These are phyloP conservation scores for Siniperca chuatsi DNA, from an alignment of 2,113 vertebrate genomes.

Conservation along the genomic window DNA sequence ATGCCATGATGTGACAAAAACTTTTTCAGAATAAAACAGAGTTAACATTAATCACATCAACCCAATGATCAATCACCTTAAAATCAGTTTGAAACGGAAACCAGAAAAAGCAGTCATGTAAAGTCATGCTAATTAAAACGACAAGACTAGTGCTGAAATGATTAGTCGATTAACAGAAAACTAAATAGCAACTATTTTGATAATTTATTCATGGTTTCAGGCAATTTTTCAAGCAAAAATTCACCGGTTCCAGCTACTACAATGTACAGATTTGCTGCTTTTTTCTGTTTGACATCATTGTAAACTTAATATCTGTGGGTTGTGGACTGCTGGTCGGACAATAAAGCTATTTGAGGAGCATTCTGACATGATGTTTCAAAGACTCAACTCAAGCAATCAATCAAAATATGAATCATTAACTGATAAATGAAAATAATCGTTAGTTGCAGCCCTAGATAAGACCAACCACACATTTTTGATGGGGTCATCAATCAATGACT, in stretches of 20 bases:
- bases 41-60: background rate
- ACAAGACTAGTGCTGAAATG: background rate
- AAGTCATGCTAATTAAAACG: background rate
- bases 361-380: background rate
- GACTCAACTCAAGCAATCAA: background rate
- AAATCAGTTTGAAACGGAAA: background rate
- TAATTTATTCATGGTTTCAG: background rate
- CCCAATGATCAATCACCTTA: background rate
- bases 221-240: background rate
- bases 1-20: background rate
- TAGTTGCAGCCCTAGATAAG: background rate
- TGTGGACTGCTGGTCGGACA: background rate
- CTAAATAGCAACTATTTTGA: background rate
- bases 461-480: background rate
- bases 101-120: background rate
- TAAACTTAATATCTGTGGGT: background rate
- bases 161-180: background rate
- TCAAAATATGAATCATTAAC: background rate
- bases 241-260: background rate
- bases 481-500: background rate
- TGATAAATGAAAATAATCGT: background rate
- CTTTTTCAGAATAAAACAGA: background rate
- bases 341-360: background rate
- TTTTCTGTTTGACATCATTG: background rate
- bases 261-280: background rate